Conservation (phyloP, 2,888 invertebrate species). For the Spisula subtruncata region DNA sequence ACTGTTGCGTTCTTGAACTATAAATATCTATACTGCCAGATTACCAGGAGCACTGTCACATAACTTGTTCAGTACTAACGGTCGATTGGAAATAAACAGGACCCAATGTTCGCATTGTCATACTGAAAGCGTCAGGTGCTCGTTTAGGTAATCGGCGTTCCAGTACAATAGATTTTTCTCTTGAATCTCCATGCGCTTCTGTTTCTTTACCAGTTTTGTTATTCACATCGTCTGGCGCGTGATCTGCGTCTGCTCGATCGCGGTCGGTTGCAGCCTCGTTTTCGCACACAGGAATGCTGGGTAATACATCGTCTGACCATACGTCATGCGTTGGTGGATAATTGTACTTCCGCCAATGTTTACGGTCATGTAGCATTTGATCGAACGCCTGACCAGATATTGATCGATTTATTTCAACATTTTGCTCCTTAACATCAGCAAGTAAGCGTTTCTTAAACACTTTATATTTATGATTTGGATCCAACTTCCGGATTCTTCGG, state of each 20-base stretch:
- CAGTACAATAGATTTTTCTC: constrained; percentile 61
- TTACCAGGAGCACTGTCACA: not conserved
- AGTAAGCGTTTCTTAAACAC: constrained; percentile 69
- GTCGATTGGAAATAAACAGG: constrained; percentile 72
- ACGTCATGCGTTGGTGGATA: constrained; percentile 25
- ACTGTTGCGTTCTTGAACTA: too few relatives aligned
- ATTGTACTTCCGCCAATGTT: constrained; percentile 70
- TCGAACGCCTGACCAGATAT: constrained; percentile 68
- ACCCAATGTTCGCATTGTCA: constrained; percentile 69
- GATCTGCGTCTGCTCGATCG: not conserved
- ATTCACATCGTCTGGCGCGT: not conserved
- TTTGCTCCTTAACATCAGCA: constrained; percentile 64
- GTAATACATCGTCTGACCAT: not conserved
- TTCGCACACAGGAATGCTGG: not conserved
- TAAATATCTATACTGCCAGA: too few relatives aligned
- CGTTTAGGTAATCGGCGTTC: constrained; percentile 56
- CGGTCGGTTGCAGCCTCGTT: not conserved
- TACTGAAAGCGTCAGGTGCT: constrained; percentile 51
- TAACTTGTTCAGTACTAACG: constrained; percentile 29
- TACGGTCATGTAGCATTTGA: constrained; percentile 71
- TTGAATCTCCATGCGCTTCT: constrained; percentile 23
- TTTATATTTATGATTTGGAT: constrained; percentile 69
- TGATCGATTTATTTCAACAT: constrained; percentile 71
- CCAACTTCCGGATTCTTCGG: constrained; percentile 71
- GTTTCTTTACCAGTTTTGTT: not conserved